phyloP scores from a whole-genome alignment of 1,140 invertebrate species.

The Sitodiplosis mosellana region DNA sequence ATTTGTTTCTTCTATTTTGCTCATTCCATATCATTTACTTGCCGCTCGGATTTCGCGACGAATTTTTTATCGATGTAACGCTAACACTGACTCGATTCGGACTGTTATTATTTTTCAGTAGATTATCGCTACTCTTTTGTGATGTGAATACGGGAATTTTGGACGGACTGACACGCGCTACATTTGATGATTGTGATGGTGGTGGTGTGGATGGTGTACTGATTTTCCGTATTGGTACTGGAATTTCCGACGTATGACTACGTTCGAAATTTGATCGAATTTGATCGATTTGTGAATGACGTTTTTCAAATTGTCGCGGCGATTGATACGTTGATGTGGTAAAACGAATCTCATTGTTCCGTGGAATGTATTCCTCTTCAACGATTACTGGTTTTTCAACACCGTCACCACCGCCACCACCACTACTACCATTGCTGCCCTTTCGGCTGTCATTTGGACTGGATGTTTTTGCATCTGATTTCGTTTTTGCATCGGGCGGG shows the following conservation, averaged over 20 bases:
- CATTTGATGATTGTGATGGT: too few species aligned
- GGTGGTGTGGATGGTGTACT: conserved; percentile 17
- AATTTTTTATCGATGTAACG: conserved; percentile 30
- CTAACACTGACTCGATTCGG: neutral
- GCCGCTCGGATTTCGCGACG: conserved; percentile 29
- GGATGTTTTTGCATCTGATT: neutral
- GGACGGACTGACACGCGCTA: conserved; percentile 22
- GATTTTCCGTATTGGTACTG: conserved; percentile 4
- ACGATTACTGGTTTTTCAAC: conserved; percentile 27
- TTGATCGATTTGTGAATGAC: conserved; percentile 29
- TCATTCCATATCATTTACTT: neutral
- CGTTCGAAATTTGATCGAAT: conserved; percentile 27
- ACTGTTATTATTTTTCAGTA: neutral
- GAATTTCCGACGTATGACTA: conserved; percentile 12
- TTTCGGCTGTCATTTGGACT: neutral
- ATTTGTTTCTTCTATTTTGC: too few species aligned
- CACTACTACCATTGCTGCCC: neutral
- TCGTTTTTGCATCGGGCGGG: neutral
- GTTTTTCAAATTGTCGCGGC: conserved; percentile 19
- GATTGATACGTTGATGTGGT: conserved; percentile 36
- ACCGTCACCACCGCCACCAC: conserved; percentile 26
- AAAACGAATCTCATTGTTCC: conserved; percentile 35
- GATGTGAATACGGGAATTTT: conserved; percentile 28
- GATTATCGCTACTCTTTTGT: neutral
- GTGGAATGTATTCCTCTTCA: conserved; percentile 25